A percentile compares a stretch with the other conserved stretches of the same genome.
phyloP scores from a whole-genome alignment of 2,888 invertebrate species.

The Choristoneura rosaceana region DNA sequence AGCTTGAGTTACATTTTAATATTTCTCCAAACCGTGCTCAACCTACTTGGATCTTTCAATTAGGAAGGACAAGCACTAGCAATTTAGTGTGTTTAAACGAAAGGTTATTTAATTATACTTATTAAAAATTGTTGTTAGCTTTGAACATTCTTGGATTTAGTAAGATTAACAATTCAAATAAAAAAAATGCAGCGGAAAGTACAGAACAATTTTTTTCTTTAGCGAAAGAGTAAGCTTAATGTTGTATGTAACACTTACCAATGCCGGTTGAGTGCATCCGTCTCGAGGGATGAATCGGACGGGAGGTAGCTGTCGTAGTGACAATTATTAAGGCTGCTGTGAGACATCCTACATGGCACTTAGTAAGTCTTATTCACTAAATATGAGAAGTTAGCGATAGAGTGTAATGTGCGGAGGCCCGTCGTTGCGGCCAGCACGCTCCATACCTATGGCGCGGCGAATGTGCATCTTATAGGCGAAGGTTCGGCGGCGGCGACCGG shows the following conservation, averaged over 20 bases:
- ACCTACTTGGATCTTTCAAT: no score
- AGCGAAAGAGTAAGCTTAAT: conserved; percentile 20
- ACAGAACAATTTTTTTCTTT: background rate
- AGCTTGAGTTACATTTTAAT: background rate
- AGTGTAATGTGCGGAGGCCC: conserved; percentile 72
- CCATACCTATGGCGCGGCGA: conserved; percentile 80
- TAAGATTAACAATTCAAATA: no score
- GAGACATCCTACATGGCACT: conserved; percentile 85
- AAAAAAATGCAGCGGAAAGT: no score
- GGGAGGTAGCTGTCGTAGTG: conserved; percentile 82
- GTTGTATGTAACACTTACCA: conserved; percentile 67
- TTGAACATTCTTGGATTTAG: no score
- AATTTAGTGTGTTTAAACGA: no score
- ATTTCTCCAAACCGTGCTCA: background rate
- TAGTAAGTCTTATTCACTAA: conserved; percentile 70
- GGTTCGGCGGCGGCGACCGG: conserved; percentile 68
- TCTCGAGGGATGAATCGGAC: conserved; percentile 81
- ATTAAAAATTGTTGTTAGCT: no score
- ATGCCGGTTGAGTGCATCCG: conserved; percentile 81
- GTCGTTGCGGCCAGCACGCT: conserved; percentile 76
- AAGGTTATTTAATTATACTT: no score
- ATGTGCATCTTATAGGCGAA: conserved; percentile 84
- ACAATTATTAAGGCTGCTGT: conserved; percentile 79
- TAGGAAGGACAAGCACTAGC: no score
- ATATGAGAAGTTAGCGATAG: conserved; percentile 64